phyloP scores from a whole-genome alignment of 2,797 vertebrate species.

The Phoxinus dragarum region DNA sequence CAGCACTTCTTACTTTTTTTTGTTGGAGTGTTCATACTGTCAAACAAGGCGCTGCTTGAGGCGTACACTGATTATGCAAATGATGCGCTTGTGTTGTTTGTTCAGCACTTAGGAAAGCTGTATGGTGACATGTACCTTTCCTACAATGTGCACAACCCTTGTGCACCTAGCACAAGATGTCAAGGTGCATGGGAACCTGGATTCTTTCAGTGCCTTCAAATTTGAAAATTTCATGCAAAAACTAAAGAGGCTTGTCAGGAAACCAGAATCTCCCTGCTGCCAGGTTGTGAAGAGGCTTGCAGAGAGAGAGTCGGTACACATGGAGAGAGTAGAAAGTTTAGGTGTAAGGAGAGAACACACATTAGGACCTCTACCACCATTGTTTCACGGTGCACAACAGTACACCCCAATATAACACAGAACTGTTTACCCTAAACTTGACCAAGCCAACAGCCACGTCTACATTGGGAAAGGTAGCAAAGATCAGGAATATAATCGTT shows the following conservation, averaged over 20 bases:
- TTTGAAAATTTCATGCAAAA: conserved; percentile 7
- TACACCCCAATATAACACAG: not conserved
- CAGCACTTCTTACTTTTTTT: conserved; percentile 2
- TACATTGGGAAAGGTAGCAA: not conserved
- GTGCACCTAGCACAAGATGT: conserved; percentile 42
- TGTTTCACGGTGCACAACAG: not conserved
- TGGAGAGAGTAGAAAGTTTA: not conserved
- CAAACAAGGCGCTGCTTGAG: not conserved
- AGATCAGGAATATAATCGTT: conserved; percentile 18
- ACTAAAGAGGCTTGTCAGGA: conserved; percentile 1
- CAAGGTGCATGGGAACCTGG: conserved; percentile 35
- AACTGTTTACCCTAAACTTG: conserved; percentile 2
- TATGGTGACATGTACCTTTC: conserved; percentile 26
- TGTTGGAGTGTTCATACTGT: conserved; percentile 7
- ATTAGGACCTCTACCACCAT: not conserved
- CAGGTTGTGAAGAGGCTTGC: conserved; percentile 12
- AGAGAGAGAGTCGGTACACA: not conserved
- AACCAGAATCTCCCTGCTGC: conserved; percentile 17
- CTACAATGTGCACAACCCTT: conserved; percentile 39
- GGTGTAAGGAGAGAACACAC: conserved; percentile 10
- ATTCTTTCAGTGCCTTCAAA: conserved; percentile 43
- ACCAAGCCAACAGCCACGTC: conserved; percentile 6
- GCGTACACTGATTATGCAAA: conserved; percentile 15
- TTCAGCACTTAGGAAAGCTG: conserved; percentile 30
- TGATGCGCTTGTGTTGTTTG: conserved; percentile 25